phyloP scores from a whole-genome alignment of 2,888 invertebrate species.

The Oscheius myriophilus region DNA sequence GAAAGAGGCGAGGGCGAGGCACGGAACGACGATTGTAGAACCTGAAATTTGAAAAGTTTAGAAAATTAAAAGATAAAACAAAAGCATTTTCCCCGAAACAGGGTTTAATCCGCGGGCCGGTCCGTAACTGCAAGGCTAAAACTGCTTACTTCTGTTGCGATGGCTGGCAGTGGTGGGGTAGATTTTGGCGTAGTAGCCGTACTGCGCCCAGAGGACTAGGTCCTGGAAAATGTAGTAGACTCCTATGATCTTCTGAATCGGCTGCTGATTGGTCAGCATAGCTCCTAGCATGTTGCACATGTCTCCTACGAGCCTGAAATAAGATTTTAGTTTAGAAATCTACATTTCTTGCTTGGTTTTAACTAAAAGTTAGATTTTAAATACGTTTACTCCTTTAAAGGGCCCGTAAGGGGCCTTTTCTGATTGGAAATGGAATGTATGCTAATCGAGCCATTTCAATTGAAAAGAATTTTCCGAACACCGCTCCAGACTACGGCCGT shows the following conservation, averaged over 20 bases:
- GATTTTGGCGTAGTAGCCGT: conserved; percentile 61
- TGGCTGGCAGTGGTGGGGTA: conserved; percentile 27
- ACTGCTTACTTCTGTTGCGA: not conserved
- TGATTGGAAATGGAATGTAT: no score
- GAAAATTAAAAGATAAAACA: not conserved
- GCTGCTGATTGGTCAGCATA: conserved; percentile 71
- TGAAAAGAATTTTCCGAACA: no score
- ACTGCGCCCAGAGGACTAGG: conserved; percentile 64
- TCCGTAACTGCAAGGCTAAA: not conserved
- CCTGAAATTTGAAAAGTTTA: conserved; percentile 33
- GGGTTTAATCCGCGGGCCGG: no score
- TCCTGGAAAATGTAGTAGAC: conserved; percentile 69
- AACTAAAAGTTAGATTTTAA: no score
- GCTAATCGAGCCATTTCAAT: no score
- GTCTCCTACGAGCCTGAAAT: conserved; percentile 70
- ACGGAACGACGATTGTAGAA: conserved; percentile 59
- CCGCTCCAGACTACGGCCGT: no score
- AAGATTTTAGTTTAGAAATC: not conserved
- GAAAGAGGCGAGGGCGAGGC: conserved; percentile 50
- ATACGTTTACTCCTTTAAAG: no score
- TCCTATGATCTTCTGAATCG: conserved; percentile 69
- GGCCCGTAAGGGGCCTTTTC: no score
- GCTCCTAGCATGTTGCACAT: conserved; percentile 72
- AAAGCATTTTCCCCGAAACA: no score
- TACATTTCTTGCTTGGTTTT: no score